Conservation (phyloP, 2,113 vertebrate genomes). For the Clarias magur region DNA sequence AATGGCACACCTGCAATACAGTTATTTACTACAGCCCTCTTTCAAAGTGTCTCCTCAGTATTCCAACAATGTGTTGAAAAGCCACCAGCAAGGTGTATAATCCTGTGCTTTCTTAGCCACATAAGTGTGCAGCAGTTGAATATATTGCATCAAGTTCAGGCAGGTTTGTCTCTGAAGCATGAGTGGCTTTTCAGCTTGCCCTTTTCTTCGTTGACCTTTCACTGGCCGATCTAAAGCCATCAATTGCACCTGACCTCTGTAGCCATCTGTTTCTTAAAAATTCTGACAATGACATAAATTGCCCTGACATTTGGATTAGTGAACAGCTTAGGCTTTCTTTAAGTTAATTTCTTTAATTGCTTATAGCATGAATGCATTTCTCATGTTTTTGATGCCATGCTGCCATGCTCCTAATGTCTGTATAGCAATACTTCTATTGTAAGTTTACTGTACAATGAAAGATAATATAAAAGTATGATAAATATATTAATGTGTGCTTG, state of each 20-base stretch:
- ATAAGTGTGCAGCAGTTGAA: neutral
- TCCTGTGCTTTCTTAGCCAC: conserved; percentile 14
- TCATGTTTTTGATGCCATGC: neutral
- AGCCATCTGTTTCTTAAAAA: conserved; percentile 44
- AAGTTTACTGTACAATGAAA: neutral
- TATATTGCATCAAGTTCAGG: conserved; percentile 41
- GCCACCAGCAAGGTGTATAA: conserved; percentile 15
- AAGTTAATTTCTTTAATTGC: neutral
- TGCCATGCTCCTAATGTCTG: neutral
- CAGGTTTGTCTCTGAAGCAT: conserved; percentile 36
- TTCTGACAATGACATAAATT: conserved; percentile 23
- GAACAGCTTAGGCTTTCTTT: neutral
- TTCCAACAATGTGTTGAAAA: conserved; percentile 20
- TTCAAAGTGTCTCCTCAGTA: neutral
- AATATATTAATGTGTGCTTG: neutral
- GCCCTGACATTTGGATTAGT: neutral
- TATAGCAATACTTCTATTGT: neutral
- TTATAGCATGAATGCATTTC: conserved; percentile 1
- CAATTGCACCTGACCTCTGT: conserved; percentile 20
- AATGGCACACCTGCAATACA: conserved; percentile 15
- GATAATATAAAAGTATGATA: neutral
- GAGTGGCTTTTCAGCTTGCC: conserved; percentile 30
- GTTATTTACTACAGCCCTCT: neutral
- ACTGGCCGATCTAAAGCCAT: conserved; percentile 26
- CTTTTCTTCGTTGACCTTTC: conserved; percentile 44